Percentiles rank a stretch among this genome's conserved stretches.
phyloP scores from a whole-genome alignment of 2,113 vertebrate genomes.

The Tauraco erythrolophus region DNA sequence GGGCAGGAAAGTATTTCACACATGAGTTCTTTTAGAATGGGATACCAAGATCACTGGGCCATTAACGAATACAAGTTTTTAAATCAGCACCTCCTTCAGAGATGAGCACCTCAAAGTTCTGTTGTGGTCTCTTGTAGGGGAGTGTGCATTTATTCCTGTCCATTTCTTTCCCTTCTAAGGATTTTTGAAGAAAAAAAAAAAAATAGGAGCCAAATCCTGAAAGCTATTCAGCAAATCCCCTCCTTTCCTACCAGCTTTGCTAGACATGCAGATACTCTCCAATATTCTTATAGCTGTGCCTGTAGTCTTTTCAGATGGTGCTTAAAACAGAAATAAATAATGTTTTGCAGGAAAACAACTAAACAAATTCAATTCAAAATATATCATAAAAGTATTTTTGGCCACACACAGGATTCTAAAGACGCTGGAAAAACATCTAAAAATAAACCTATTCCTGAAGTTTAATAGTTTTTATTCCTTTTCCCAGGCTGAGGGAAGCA shows the following conservation, averaged over 20 bases:
- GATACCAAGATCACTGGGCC: not conserved
- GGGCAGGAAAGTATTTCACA: not conserved
- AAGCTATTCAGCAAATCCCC: not conserved
- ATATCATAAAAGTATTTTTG: not conserved
- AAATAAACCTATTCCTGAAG: not conserved
- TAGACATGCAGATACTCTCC: not conserved
- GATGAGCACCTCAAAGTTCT: not conserved
- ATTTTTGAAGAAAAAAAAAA: not conserved
- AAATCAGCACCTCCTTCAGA: not conserved
- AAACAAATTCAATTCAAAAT: not conserved
- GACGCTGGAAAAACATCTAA: not conserved
- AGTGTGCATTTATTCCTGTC: not conserved
- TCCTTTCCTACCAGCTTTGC: not conserved
- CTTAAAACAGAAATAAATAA: not conserved
- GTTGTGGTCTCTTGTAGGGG: not conserved
- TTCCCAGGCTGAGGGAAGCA: not conserved
- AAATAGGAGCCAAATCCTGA: not conserved
- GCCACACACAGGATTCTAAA: not conserved
- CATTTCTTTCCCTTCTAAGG: not conserved
- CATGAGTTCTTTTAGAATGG: not conserved
- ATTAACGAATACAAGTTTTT: not conserved
- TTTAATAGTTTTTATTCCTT: not conserved
- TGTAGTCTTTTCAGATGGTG: not conserved
- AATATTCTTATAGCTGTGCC: not conserved
- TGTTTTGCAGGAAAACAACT: not conserved